These are phyloP conservation scores for Camponotus vicinus DNA, from an alignment of 1,140 invertebrate species.

Conservation along the genomic window DNA sequence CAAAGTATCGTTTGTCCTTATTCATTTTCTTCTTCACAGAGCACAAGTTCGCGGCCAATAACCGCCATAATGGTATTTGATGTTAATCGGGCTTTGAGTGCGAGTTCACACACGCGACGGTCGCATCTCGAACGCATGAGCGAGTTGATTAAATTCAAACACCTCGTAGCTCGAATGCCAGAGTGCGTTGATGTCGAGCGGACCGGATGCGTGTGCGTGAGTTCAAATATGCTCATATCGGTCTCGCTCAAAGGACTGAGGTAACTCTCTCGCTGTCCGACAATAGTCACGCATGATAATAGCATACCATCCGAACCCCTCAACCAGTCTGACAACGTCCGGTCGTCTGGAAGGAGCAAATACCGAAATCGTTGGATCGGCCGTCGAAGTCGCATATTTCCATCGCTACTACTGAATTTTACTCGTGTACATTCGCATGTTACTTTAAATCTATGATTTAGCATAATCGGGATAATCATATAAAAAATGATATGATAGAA, in stretches of 20 bases:
- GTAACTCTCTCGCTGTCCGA: slow-evolving; percentile 80
- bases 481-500: background rate
- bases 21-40: background rate
- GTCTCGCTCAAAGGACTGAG: slow-evolving; percentile 81
- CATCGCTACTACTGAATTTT: slow-evolving; percentile 16
- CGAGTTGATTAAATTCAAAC: slow-evolving; percentile 86
- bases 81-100: slow-evolving; percentile 84
- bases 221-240: slow-evolving; percentile 85
- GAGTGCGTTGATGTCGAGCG: slow-evolving; percentile 74
- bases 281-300: slow-evolving; percentile 84
- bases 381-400: background rate
- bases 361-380: slow-evolving; percentile 71
- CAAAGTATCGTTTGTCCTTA: background rate
- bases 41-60: slow-evolving; percentile 28
- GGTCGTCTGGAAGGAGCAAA: slow-evolving; percentile 80
- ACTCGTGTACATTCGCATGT: background rate
- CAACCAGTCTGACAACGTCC: slow-evolving; percentile 72
- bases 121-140: slow-evolving; percentile 83
- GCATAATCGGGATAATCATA: background rate
- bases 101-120: slow-evolving; percentile 75
- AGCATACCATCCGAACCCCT: slow-evolving; percentile 79
- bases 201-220: slow-evolving; percentile 71
- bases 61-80: slow-evolving; percentile 83
- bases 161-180: slow-evolving; percentile 83
- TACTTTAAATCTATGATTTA: background rate